Conservation (phyloP, 2,113 vertebrate genomes). For the Passer domesticus region DNA sequence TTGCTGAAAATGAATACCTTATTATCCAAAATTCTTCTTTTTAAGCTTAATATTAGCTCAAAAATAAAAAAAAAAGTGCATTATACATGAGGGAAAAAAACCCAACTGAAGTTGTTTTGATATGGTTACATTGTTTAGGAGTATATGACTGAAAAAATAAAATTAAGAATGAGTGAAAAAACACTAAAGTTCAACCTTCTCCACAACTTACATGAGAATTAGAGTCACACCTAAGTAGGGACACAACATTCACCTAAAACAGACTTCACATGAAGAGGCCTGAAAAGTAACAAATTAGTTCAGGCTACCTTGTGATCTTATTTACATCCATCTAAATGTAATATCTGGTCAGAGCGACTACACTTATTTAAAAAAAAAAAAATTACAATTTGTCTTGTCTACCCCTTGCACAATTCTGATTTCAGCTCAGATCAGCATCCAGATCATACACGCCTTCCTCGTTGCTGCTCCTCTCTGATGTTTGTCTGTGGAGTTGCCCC, state of each 20-base stretch:
- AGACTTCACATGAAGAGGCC: background rate
- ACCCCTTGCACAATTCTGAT: background rate
- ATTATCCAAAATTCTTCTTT: background rate
- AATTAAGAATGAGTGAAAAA: background rate
- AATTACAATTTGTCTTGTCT: background rate
- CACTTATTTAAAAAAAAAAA: background rate
- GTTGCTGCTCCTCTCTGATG: background rate
- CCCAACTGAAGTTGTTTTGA: background rate
- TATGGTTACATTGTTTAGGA: background rate
- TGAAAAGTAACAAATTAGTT: background rate
- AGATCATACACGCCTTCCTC: background rate
- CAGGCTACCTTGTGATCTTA: background rate
- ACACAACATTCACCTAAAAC: background rate
- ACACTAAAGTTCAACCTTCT: fast-evolving
- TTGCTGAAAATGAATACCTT: background rate
- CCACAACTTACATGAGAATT: background rate
- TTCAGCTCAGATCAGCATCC: background rate
- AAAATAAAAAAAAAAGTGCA: background rate
- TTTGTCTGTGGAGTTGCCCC: background rate
- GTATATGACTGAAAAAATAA: background rate
- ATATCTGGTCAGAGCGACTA: background rate
- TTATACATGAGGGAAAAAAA: background rate
- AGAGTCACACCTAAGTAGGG: background rate
- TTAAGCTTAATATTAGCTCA: background rate
- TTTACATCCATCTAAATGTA: background rate